Base-by-base conservation (phyloP, 2,113 vertebrate species). In the Dicrurus megarhynchus region DNA sequence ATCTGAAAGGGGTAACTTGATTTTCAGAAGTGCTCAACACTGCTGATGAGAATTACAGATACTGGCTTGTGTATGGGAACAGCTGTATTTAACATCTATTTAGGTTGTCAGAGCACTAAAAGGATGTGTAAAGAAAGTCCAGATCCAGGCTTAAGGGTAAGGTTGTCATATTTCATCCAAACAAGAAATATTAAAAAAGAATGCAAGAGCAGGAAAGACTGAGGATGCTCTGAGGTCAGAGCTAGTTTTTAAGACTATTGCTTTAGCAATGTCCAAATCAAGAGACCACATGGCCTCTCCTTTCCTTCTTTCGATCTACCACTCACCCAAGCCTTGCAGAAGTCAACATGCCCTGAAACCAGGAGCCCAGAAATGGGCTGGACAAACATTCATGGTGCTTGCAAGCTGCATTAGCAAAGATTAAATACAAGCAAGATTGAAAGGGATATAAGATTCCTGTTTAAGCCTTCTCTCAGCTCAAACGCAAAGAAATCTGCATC, bases 381-480 rank as follows among this genome's bases (percentile, higher is more conserved):
- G 52, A 90, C 56, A 74, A 95, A 88, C 0, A 4, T 35, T 67
- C 15, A 61, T 1, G 1, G 44, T 1, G 3, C 60, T 78, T 95
- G 84, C 68, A 78, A 91, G 60, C 47, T 81, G 75, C 73, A 71
- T 92, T 96, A 95, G 79, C 61, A 89, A 84, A 53, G 88, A 93
- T 96, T 96, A 93, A 92, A 87, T 60, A 82, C 4, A 7, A 90
- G n/a, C 17, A 92, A 94, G 71, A 94, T 35, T 94, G 79, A 49
- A 96, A 92, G 30, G 64, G 47, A 89, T 88, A 67, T 22, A 86
- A 88, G 90, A 80, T 61, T 88, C 56, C 55, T 55, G 68, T 56
- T 84, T 94, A 90, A 94, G 86, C 79, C 41, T 84, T 81, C 85
- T 86, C 60, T 78, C 64, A 80, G 88, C 60, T 88, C 44, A 92